Conservation (phyloP, 2,113 vertebrate species). For the Octodon degus region DNA sequence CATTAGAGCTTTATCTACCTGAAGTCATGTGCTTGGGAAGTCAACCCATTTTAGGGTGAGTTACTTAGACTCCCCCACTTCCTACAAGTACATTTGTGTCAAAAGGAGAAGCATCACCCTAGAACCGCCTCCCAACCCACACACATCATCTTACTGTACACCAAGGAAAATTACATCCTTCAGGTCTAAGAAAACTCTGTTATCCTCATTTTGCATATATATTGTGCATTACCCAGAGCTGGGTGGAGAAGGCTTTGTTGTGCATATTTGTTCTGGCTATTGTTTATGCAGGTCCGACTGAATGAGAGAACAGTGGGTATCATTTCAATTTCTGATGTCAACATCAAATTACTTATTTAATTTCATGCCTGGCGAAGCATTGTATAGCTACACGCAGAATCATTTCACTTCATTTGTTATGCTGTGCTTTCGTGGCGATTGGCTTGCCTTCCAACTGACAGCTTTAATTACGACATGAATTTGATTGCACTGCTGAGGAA, state of each 20-base stretch:
- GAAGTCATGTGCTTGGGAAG: slow-evolving; percentile 18
- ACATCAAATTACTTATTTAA: slow-evolving; percentile 99
- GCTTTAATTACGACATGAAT: slow-evolving; percentile 98
- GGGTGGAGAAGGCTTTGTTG: slow-evolving; percentile 86
- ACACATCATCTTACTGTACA: slow-evolving; percentile 83
- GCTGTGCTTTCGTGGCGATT: slow-evolving; percentile 94
- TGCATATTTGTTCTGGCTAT: slow-evolving; percentile 89
- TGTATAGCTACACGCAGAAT: slow-evolving; percentile 96
- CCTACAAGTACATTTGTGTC: slow-evolving; percentile 72
- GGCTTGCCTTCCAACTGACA: slow-evolving; percentile 96
- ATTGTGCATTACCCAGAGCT: slow-evolving; percentile 88
- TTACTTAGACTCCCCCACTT: neutral
- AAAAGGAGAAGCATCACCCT: slow-evolving; percentile 68
- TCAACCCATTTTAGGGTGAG: slow-evolving; percentile 69
- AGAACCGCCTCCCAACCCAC: slow-evolving; percentile 53
- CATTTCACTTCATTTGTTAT: slow-evolving; percentile 96
- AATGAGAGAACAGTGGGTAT: slow-evolving; percentile 94
- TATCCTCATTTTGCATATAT: slow-evolving; percentile 89
- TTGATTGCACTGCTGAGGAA: slow-evolving; percentile 93
- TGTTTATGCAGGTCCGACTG: slow-evolving; percentile 90
- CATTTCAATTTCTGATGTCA: slow-evolving; percentile 99
- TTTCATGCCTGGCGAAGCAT: slow-evolving; percentile 99
- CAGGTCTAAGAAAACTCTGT: slow-evolving; percentile 83
- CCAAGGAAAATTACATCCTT: slow-evolving; percentile 88
- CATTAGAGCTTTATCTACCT: slow-evolving; percentile 47